Evolutionary conservation across 2,888 invertebrate species (phyloP), one percentile per base, ranked within the genome.

Genomic region (Philereme vetulata): DNA sequence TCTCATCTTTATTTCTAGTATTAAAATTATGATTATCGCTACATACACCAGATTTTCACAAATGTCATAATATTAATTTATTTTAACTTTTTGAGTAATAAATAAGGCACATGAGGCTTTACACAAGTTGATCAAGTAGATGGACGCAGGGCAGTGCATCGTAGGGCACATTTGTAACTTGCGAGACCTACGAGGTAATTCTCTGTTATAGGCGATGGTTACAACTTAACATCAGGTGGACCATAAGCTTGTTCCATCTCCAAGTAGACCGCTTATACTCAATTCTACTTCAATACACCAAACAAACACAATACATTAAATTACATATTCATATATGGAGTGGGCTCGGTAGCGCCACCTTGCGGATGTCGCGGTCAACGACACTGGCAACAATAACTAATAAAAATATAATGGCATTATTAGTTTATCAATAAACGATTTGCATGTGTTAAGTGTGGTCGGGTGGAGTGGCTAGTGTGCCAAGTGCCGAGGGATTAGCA

Each of bases 341-440:
- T 68, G 74, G 73, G 60, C 70, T 66, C 75, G 65, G 76, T 74
- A 76, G 78, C 82, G 81, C 82, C 80, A 76, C 76, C 81, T 21
- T 74, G 11, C 7, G 34, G 4, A 34, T 34, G 9, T 35, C 8
- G 35, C 84, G 87, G 88, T 84, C 87, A 82, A 70, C 79, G 85
- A 81, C 84, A 70, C 76, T 74, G 64, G 42, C 61, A 69, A 89
- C 88, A 88, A 88, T 87, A 79, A 76, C 80, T 79, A 82, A 89
- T 89, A 87, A 87, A 84, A 86, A 85, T 80, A 87, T 89, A 87
- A 89, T 85, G 74, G 78, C 79, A 86, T 86, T 87, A 87, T 88
- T 89, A 87, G 90, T 87, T 86, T 87, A 88, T 87, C 86, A 86
- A 89, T 87, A 86, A 82, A 77, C 78, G 81, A 89, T 90, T 90